Percentiles rank a stretch among this genome's conserved stretches.
Conservation (phyloP, 2,888 invertebrate genomes). For the Ischnura elegans region DNA sequence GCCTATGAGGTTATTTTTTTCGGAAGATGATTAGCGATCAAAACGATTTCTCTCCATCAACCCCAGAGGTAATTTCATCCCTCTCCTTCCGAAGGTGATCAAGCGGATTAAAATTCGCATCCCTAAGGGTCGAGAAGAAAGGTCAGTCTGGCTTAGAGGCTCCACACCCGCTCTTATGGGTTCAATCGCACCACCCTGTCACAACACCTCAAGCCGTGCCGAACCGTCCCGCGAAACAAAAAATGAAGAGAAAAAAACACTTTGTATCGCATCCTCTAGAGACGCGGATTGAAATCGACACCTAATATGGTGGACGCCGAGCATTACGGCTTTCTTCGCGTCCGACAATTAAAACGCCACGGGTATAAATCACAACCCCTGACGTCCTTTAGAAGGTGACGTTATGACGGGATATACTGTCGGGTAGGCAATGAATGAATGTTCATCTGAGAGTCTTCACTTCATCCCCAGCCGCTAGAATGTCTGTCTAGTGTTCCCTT, state of each 20-base stretch:
- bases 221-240: not conserved
- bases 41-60: no score
- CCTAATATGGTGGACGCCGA: not conserved
- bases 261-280: not conserved
- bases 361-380: slow-evolving; percentile 40
- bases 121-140: not conserved
- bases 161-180: not conserved
- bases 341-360: slow-evolving; percentile 52
- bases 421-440: not conserved
- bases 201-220: not conserved
- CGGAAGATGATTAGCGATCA: no score
- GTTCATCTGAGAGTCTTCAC: not conserved
- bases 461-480: not conserved
- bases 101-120: not conserved
- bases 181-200: not conserved
- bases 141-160: not conserved
- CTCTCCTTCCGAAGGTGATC: not conserved
- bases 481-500: not conserved
- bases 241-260: not conserved
- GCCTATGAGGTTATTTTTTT: no score
- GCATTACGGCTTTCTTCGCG: slow-evolving; percentile 51
- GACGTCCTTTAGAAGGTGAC: slow-evolving; percentile 24
- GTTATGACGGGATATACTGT: not conserved
- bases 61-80: no score
- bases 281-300: slow-evolving; percentile 19